Evolutionary conservation across 1,140 invertebrate genomes (phyloP).

Genomic region (Eubasilissa regina): DNA sequence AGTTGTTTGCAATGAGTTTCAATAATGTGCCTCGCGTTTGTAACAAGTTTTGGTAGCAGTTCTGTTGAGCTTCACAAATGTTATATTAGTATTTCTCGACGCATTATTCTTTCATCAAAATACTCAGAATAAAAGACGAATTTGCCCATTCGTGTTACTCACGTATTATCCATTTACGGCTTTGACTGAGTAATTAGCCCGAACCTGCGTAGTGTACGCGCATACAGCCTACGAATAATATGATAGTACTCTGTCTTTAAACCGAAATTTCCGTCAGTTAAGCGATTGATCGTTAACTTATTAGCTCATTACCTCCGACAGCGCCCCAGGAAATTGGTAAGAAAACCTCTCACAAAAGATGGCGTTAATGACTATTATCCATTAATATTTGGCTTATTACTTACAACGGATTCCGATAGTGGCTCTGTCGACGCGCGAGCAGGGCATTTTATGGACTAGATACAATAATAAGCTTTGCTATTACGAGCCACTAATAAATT

Average conservation of each 20-base stretch:
- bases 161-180: too few relatives aligned
- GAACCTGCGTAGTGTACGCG: neutral
- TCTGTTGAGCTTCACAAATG: too few relatives aligned
- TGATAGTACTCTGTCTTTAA: neutral
- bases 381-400: constrained; percentile 30
- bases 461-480: neutral
- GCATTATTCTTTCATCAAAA: neutral
- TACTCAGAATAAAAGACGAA: neutral
- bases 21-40: too few relatives aligned
- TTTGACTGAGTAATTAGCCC: neutral
- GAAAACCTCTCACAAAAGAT: constrained; percentile 8
- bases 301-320: neutral
- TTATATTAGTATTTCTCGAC: too few relatives aligned
- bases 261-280: constrained; percentile 5
- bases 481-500: neutral
- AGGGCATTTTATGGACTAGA: neutral
- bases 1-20: too few relatives aligned
- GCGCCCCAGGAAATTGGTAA: neutral
- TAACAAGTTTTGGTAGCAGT: too few relatives aligned
- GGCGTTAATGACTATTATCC: constrained; percentile 4
- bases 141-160: neutral
- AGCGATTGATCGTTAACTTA: constrained; percentile 7
- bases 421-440: neutral
- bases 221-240: neutral
- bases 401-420: constrained; percentile 10